Evolutionary conservation across 2,888 invertebrate genomes (phyloP).

Genomic region (Pecten maximus): DNA sequence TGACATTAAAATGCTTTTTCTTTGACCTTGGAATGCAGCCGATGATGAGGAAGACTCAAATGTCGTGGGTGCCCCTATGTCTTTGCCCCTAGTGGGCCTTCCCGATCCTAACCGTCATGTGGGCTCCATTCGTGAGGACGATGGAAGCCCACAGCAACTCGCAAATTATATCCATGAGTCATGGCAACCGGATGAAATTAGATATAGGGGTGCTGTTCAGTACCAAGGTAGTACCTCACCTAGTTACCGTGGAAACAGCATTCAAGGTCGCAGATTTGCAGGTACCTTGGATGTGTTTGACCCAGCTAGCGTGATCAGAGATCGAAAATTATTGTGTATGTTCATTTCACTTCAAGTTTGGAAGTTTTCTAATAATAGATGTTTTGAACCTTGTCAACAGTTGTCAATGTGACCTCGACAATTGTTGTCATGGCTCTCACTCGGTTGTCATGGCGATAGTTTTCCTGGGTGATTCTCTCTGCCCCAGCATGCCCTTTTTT

Average conservation of each 20-base stretch:
- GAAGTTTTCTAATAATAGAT: neutral
- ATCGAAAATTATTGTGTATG: conserved; percentile 32
- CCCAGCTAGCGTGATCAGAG: conserved; percentile 22
- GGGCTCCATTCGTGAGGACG: conserved; percentile 33
- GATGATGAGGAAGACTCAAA: conserved; percentile 13
- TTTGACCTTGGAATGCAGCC: conserved; percentile 25
- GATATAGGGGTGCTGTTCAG: conserved; percentile 3
- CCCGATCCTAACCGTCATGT: neutral
- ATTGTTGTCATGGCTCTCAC: neutral
- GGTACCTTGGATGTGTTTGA: conserved; percentile 30
- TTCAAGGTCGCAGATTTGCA: conserved; percentile 29
- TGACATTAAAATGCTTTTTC: conserved; percentile 9
- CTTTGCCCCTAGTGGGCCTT: neutral
- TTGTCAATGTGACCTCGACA: neutral
- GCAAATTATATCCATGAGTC: conserved; percentile 5
- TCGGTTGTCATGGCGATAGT: conserved; percentile 3
- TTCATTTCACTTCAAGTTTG: conserved; percentile 7
- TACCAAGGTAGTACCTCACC: conserved; percentile 22
- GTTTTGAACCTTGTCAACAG: neutral
- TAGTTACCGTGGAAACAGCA: conserved; percentile 32
- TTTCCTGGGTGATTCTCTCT: neutral
- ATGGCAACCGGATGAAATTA: conserved; percentile 15
- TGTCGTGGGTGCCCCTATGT: neutral
- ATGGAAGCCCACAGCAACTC: conserved; percentile 27
- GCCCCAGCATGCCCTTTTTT: neutral